These are phyloP conservation scores for Geophilus truncorum DNA, from an alignment of 2,888 invertebrate genomes.

Conservation along the genomic window DNA sequence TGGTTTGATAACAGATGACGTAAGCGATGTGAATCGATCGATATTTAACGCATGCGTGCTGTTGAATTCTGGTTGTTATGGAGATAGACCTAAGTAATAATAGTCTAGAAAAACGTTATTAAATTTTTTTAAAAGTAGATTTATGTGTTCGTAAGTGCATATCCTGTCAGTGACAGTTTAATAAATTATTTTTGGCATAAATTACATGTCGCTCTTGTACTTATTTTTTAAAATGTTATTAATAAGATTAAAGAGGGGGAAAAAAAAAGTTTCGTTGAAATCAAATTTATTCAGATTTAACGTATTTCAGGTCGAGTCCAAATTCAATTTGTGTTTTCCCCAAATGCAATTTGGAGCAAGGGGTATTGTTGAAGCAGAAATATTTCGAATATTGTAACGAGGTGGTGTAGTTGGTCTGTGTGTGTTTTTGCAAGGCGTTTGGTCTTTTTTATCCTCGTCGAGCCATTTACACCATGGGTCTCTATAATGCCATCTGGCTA, in stretches of 20 bases:
- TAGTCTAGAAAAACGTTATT: not conserved
- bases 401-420: not conserved
- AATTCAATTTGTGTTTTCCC: not conserved
- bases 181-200: not conserved
- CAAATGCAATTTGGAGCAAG: not conserved
- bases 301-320: too few relatives aligned
- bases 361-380: not conserved
- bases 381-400: not conserved
- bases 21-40: not conserved
- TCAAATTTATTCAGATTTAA: not conserved
- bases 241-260: not conserved
- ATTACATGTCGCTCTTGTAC: not conserved
- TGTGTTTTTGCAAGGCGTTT: not conserved
- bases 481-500: not conserved
- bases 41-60: not conserved
- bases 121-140: not conserved
- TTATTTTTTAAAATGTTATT: too few relatives aligned
- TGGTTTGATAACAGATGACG: not conserved
- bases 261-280: not conserved
- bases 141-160: not conserved
- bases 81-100: not conserved
- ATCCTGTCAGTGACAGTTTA: not conserved
- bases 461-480: not conserved
- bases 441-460: not conserved
- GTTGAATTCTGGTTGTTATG: not conserved